phyloP scores from a whole-genome alignment of 2,888 invertebrate species.

The Boloria selene region DNA sequence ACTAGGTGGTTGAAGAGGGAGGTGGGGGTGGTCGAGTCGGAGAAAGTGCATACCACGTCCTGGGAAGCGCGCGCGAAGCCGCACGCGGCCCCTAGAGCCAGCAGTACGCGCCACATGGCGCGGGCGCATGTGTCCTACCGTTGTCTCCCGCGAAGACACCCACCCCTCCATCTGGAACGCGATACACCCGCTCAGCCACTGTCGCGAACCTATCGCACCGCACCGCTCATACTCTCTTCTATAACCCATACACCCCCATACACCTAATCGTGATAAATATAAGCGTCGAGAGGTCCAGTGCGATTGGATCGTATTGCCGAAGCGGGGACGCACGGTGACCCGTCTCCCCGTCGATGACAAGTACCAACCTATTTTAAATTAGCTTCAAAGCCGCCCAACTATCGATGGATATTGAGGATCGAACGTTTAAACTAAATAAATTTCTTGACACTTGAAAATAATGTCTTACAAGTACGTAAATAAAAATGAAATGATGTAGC shows the following conservation, averaged over 20 bases:
- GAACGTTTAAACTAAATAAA: conserved; percentile 16
- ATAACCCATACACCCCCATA: background rate
- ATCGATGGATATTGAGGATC: background rate
- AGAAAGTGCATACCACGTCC: conserved; percentile 87
- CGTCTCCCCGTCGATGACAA: conserved; percentile 61
- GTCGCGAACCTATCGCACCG: conserved; percentile 77
- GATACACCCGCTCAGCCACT: conserved; percentile 77
- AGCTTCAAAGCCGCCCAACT: conserved; percentile 32
- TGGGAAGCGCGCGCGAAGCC: conserved; percentile 80
- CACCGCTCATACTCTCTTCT: conserved; percentile 54
- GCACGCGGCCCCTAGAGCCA: conserved; percentile 82
- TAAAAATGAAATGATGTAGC: conserved; percentile 39
- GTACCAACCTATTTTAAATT: conserved; percentile 64
- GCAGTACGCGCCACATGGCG: conserved; percentile 82
- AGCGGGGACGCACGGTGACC: conserved; percentile 67
- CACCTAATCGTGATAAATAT: too few relatives aligned
- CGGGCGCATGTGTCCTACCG: conserved; percentile 79
- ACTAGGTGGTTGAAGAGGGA: conserved; percentile 94
- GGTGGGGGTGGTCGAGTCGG: conserved; percentile 83
- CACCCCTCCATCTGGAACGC: conserved; percentile 78
- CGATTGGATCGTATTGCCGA: conserved; percentile 76
- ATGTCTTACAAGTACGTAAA: conserved; percentile 37
- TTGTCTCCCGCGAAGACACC: conserved; percentile 64
- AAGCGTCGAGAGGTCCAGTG: conserved; percentile 77
- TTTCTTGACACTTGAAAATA: conserved; percentile 27